Evolutionary conservation across 1,140 invertebrate genomes (phyloP), one percentile per base, ranked within the genome.

Genomic region (Neotoxoptera formosana): DNA sequence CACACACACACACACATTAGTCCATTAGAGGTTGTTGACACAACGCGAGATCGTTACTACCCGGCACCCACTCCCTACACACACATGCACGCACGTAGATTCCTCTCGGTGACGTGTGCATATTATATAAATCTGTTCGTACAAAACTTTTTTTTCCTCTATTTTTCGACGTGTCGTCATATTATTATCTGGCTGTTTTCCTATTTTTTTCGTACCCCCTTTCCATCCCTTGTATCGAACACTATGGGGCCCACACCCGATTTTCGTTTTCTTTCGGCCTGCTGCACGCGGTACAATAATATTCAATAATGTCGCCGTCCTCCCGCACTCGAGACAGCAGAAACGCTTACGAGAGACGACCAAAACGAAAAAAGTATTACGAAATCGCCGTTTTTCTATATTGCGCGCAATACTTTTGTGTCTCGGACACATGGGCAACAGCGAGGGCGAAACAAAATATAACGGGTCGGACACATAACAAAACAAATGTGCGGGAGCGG

Each of bases 1-100:
- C 14, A 51, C 87, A 25, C 45, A 47, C 36, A 56, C n/a, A 48
- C 30, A 86, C 41, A 36, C 9, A 8, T 51, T 92, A 92, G 91
- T 76, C 76, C 91, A 92, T 92, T 92, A 83, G 60, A 76, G 76
- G n/a, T 83, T 92, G 67, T 92, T 92, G 91, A 92, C 91, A 83
- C 20, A 81, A 81, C 47, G n/a, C 47, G n/a, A 1, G 76, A 83
- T 83, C 67, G 91, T 92, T 92, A 92, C 30, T 17, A 76, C 60
- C 17, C 17, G 60, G 30, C 60, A n/a, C 30, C 30, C 8, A 67
- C 60, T 4, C 48, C 7, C 7, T 9, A 48, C 48, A 48, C 48
- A 51, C 51, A 53, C 51, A 53, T 20, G 21, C 20, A 53, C 51
- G 21, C 51, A 23, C 51, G 21, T 21, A 53, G 51, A 53, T 23